Percentiles rank a stretch among this genome's conserved stretches.
phyloP scores from a whole-genome alignment of 2,797 vertebrate genomes.

The Fratercula arctica region DNA sequence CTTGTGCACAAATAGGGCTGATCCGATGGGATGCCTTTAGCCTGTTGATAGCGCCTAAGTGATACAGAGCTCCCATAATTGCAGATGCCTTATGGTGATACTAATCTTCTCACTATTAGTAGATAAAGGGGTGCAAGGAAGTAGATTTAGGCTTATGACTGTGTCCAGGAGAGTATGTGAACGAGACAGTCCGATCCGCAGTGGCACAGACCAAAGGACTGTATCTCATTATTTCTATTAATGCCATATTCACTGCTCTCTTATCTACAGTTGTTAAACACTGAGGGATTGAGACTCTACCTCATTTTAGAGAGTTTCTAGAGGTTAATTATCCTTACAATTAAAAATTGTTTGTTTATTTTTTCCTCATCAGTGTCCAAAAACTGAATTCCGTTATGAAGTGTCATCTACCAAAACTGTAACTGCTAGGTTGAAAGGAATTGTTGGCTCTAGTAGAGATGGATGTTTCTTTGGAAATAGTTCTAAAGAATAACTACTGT shows the following conservation, averaged over 20 bases:
- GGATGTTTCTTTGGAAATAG: neutral
- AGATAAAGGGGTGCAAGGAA: neutral
- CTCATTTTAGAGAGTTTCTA: neutral
- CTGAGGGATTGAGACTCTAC: neutral
- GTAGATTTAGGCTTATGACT: accelerated
- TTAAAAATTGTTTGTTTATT: neutral
- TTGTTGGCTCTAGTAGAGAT: neutral
- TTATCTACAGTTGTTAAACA: neutral
- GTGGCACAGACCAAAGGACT: neutral
- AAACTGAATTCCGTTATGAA: accelerated
- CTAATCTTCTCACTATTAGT: accelerated
- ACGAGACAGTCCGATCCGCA: accelerated
- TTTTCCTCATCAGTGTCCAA: neutral
- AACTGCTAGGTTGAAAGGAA: neutral
- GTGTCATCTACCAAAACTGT: neutral
- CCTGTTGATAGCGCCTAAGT: too few relatives aligned
- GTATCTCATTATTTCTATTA: accelerated
- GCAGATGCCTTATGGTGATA: accelerated
- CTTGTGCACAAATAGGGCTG: too few relatives aligned
- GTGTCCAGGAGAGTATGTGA: neutral
- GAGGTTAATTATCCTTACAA: neutral
- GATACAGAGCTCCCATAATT: neutral
- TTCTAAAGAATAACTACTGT: neutral
- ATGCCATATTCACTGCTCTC: neutral
- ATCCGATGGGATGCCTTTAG: accelerated